Evolutionary conservation across 2,113 vertebrate species (phyloP).

Genomic region (Triplophysa siluroides): DNA sequence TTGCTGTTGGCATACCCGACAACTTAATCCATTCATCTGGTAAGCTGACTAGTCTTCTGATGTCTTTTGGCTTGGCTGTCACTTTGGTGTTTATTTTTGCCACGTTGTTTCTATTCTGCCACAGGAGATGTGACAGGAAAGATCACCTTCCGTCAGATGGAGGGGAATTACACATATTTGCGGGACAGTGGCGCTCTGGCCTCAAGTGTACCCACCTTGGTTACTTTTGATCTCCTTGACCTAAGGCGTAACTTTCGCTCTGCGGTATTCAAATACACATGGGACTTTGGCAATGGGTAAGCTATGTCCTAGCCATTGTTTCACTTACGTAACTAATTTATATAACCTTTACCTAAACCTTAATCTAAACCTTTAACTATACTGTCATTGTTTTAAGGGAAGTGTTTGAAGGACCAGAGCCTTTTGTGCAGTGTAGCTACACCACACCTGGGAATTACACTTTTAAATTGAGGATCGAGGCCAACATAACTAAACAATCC

Average conservation of each 20-base stretch:
- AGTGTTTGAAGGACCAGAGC: conserved; percentile 74
- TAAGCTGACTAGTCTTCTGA: conserved; percentile 38
- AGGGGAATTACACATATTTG: conserved; percentile 68
- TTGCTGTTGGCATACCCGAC: conserved; percentile 31
- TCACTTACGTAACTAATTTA: neutral
- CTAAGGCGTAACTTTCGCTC: conserved; percentile 76
- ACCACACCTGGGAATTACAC: conserved; percentile 73
- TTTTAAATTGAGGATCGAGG: conserved; percentile 73
- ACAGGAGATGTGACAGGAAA: conserved; percentile 82
- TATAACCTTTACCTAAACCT: too few relatives aligned
- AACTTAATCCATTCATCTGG: conserved; percentile 58
- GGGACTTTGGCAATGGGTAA: conserved; percentile 88
- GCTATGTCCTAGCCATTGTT: neutral
- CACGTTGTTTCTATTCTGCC: conserved; percentile 5
- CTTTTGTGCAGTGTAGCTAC: conserved; percentile 77
- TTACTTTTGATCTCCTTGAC: conserved; percentile 81
- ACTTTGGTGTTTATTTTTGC: neutral
- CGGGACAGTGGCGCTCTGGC: conserved; percentile 72
- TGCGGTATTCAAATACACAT: conserved; percentile 79
- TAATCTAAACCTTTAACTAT: too few relatives aligned
- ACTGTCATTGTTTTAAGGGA: conserved; percentile 64
- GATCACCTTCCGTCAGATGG: conserved; percentile 79
- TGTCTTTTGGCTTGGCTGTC: neutral
- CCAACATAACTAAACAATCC: conserved; percentile 61
- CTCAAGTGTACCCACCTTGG: conserved; percentile 65